Conservation (phyloP, 2,888 invertebrate genomes). For the Polia nebulosa region DNA sequence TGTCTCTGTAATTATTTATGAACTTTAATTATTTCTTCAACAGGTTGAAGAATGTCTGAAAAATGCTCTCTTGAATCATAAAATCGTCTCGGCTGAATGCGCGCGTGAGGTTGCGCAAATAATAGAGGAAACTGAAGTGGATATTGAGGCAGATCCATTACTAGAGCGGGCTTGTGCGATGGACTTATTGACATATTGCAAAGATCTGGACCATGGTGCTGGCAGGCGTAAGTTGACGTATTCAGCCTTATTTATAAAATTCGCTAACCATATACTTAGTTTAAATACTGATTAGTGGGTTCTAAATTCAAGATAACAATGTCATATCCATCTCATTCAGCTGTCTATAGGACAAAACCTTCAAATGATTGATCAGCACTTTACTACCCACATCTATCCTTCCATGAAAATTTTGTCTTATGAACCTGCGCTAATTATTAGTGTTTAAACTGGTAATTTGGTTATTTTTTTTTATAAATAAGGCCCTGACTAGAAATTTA, state of each 20-base stretch:
- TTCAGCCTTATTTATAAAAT: no score
- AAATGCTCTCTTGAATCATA: conserved; percentile 94
- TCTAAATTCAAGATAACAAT: no score
- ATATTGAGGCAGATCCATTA: conserved; percentile 98
- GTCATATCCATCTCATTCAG: no score
- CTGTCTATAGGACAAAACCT: no score
- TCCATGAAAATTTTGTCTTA: no score
- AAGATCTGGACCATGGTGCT: conserved; percentile 95
- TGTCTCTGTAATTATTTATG: not conserved
- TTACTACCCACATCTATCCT: no score
- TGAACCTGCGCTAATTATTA: no score
- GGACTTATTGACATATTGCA: conserved; percentile 95
- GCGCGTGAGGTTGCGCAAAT: conserved; percentile 96
- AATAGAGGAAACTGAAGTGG: conserved; percentile 97
- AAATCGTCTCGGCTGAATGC: conserved; percentile 94
- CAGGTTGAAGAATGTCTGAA: conserved; percentile 98
- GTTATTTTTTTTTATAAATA: no score
- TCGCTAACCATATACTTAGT: no score
- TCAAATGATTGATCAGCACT: no score
- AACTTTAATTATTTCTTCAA: conserved; percentile 4
- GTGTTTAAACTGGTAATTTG: no score
- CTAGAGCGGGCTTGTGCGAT: conserved; percentile 96
- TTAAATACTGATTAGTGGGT: no score
- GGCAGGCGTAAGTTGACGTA: conserved; percentile 94
- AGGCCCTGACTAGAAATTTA: conserved; percentile 11